A percentile compares a stretch with the other conserved stretches of the same genome.
Evolutionary conservation across 2,113 vertebrate genomes (phyloP).

Genomic region (Steatornis caripensis): DNA sequence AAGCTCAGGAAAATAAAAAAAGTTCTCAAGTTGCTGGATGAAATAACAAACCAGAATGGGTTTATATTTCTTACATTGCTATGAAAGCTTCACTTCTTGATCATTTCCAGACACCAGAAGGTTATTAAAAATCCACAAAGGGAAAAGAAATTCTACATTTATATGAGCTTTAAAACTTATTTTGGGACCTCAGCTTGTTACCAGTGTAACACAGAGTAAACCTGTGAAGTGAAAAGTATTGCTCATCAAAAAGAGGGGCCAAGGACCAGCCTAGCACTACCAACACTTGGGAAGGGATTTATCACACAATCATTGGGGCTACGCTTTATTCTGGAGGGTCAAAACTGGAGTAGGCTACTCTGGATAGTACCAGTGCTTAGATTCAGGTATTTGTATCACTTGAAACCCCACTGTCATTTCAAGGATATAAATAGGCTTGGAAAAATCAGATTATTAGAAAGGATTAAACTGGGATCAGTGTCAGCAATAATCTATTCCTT

Average conservation of each 20-base stretch:
- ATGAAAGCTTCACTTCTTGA: conserved; percentile 56
- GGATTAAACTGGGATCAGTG: conserved; percentile 60
- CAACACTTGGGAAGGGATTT: background rate
- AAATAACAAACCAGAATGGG: conserved; percentile 54
- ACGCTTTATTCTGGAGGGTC: background rate
- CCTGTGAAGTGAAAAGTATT: background rate
- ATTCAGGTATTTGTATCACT: conserved; percentile 6
- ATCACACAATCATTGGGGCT: background rate
- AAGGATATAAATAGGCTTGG: conserved; percentile 59
- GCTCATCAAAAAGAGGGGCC: background rate
- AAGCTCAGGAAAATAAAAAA: conserved; percentile 37
- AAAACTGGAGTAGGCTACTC: background rate
- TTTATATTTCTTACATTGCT: conserved; percentile 46
- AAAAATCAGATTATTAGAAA: conserved; percentile 62
- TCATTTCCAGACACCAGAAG: conserved; percentile 56
- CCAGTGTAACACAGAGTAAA: background rate
- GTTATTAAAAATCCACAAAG: conserved; percentile 48
- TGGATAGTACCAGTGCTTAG: background rate
- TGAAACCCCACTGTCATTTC: conserved; percentile 34
- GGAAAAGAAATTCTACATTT: conserved; percentile 38
- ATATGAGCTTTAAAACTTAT: conserved; percentile 5
- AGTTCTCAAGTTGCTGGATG: conserved; percentile 36
- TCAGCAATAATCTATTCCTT: conserved; percentile 52
- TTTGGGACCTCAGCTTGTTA: background rate
- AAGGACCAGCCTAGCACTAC: background rate